These are phyloP conservation scores for Bugulina stolonifera DNA, from an alignment of 2,888 invertebrate genomes.

Conservation along the genomic window DNA sequence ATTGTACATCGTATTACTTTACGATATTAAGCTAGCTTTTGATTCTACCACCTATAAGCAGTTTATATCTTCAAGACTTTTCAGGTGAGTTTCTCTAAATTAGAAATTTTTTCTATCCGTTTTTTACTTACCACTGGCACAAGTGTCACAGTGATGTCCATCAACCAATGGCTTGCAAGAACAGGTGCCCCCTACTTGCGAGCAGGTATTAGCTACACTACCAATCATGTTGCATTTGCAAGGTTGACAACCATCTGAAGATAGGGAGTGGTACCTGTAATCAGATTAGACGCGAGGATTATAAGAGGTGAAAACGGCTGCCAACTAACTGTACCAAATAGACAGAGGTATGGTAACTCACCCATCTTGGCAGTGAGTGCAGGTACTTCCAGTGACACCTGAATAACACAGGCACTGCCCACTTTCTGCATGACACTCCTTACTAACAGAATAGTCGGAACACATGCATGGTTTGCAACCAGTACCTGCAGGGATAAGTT, in stretches of 20 bases:
- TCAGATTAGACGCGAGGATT: neutral
- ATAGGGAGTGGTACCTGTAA: conserved; percentile 34
- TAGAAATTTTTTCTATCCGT: no score
- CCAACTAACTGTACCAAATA: neutral
- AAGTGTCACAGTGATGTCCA: conserved; percentile 34
- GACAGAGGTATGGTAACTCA: conserved; percentile 29
- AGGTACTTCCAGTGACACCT: conserved; percentile 34
- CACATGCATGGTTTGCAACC: conserved; percentile 35
- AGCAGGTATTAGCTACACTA: conserved; percentile 31
- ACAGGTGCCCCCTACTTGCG: conserved; percentile 33
- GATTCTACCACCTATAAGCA: no score
- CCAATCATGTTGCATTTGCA: conserved; percentile 36
- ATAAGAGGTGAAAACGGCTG: neutral
- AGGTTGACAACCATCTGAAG: conserved; percentile 33
- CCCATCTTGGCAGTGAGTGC: conserved; percentile 34
- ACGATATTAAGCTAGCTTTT: no score
- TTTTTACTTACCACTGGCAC: conserved; percentile 33
- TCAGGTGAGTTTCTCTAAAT: no score
- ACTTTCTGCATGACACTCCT: conserved; percentile 32
- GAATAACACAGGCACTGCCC: conserved; percentile 37
- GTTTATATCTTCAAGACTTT: no score
- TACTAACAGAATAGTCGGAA: conserved; percentile 33
- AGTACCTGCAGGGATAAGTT: no score
- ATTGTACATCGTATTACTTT: no score
- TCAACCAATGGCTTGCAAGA: conserved; percentile 34